phyloP scores from a whole-genome alignment of 2,797 vertebrate genomes.

The Sylvia borin region DNA sequence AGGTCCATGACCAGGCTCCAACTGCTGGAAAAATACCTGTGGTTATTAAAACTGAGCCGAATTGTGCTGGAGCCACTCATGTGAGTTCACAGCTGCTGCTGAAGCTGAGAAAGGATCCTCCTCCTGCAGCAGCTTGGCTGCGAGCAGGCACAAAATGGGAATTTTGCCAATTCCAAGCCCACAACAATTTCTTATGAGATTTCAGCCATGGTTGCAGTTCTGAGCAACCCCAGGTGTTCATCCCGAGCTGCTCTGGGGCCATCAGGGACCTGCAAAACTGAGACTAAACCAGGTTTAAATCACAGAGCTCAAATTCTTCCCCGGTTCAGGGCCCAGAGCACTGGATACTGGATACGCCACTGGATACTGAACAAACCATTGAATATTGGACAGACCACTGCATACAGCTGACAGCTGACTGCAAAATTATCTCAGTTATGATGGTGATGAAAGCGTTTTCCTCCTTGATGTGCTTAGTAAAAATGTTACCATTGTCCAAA shows the following conservation, averaged over 20 bases:
- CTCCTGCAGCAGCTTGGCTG: not conserved
- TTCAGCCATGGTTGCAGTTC: accelerated
- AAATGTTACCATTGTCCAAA: not conserved
- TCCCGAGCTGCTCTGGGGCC: not conserved
- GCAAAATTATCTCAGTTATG: not conserved
- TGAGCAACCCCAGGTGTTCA: not conserved
- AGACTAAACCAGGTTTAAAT: not conserved
- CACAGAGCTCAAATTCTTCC: not conserved
- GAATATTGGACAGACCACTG: not conserved
- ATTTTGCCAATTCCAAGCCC: not conserved
- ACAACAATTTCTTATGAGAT: not conserved
- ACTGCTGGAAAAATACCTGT: not conserved
- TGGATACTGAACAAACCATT: not conserved
- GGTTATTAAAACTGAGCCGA: not conserved
- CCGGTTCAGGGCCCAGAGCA: not conserved
- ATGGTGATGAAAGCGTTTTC: not conserved
- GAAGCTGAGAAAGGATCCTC: not conserved
- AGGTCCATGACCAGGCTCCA: not conserved
- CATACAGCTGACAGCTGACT: not conserved
- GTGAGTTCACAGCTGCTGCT: not conserved
- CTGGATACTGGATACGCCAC: not conserved
- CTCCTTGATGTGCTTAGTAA: not conserved
- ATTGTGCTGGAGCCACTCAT: not conserved
- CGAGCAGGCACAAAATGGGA: not conserved
- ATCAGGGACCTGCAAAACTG: not conserved